Conservation (phyloP, 2,888 invertebrate genomes). For the Lucinisca nassula region DNA sequence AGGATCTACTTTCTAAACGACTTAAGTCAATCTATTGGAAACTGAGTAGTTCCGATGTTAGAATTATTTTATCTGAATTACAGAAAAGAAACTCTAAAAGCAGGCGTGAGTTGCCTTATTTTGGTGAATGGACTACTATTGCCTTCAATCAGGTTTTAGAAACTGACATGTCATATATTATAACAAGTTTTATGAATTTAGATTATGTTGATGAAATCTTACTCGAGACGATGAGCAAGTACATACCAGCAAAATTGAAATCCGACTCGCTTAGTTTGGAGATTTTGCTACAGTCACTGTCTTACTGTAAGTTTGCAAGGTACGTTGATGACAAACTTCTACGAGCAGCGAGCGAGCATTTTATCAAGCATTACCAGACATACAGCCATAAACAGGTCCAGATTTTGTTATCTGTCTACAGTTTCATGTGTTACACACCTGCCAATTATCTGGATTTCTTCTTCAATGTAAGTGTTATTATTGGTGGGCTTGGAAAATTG, state of each 20-base stretch:
- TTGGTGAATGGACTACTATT: neutral
- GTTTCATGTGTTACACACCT: neutral
- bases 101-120: neutral
- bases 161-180: neutral
- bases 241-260: neutral
- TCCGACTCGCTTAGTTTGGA: neutral
- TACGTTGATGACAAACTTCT: neutral
- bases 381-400: conserved; percentile 1
- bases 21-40: neutral
- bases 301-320: neutral
- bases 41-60: neutral
- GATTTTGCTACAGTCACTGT: neutral
- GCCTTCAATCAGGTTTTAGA: neutral
- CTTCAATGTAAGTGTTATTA: neutral
- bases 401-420: neutral
- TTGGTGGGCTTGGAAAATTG: too few relatives aligned
- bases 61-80: neutral
- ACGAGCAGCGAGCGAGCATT: neutral
- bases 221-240: neutral
- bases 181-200: neutral
- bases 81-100: neutral
- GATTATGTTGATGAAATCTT: neutral
- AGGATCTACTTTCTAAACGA: neutral
- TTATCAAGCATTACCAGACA: neutral
- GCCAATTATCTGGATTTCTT: neutral